These are phyloP conservation scores for Cantharis lateralis DNA, from an alignment of 2,888 invertebrate genomes.

Conservation along the genomic window DNA sequence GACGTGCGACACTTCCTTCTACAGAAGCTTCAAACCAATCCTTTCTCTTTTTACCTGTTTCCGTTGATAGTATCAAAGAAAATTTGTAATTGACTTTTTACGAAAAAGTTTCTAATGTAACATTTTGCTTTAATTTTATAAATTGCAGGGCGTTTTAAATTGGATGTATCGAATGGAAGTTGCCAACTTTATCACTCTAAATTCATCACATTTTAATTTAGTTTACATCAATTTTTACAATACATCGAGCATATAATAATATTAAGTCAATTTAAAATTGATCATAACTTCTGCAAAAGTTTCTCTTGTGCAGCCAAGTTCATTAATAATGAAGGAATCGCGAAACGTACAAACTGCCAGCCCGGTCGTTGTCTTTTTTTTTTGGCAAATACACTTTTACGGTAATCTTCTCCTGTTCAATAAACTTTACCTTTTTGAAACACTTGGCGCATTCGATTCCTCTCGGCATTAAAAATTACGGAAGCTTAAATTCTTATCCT, in stretches of 20 bases:
- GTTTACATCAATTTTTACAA: not conserved
- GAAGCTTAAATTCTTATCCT: too few species aligned
- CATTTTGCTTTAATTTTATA: slow-evolving; percentile 4
- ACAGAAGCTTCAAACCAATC: slow-evolving; percentile 19
- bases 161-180: not conserved
- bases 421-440: too few species aligned
- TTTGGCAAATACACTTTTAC: not conserved
- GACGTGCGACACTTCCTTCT: slow-evolving; percentile 20
- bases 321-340: not conserved
- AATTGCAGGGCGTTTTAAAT: not conserved
- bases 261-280: not conserved
- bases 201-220: not conserved
- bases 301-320: not conserved
- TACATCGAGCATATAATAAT: not conserved
- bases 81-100: slow-evolving; percentile 23
- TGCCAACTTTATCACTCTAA: not conserved
- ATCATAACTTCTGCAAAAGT: not conserved
- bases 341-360: not conserved
- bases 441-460: too few species aligned
- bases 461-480: too few species aligned
- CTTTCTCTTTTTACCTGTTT: slow-evolving; percentile 23
- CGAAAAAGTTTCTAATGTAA: slow-evolving; percentile 16
- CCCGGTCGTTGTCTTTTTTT: not conserved
- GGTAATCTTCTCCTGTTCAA: too few species aligned
- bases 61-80: slow-evolving; percentile 23